Conservation (phyloP, 1,140 invertebrate species). For the Anagrus nilaparvatae region DNA sequence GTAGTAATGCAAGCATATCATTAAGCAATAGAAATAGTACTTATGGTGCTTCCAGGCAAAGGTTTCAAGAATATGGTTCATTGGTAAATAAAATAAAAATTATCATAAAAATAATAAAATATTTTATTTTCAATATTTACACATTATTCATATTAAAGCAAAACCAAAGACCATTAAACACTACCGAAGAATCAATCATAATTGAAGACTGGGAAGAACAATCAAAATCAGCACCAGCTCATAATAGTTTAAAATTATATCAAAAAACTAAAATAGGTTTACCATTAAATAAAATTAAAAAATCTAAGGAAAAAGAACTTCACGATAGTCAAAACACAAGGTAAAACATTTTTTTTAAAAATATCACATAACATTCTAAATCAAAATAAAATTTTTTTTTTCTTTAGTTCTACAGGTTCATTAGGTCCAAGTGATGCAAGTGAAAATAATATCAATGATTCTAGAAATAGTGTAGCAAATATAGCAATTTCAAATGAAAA, state of each 20-base stretch:
- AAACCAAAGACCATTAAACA: slow-evolving; percentile 44
- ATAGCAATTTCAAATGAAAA: slow-evolving; percentile 42
- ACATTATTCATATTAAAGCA: slow-evolving; percentile 20
- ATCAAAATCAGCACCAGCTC: slow-evolving; percentile 48
- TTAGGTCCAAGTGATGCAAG: slow-evolving; percentile 29
- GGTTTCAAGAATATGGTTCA: slow-evolving; percentile 40
- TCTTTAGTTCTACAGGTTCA: slow-evolving; percentile 28
- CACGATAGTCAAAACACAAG: slow-evolving; percentile 28
- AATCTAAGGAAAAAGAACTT: slow-evolving; percentile 31
- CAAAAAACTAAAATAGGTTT: slow-evolving; percentile 28
- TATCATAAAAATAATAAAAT: background rate
- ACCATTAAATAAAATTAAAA: slow-evolving; percentile 23
- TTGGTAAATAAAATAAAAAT: slow-evolving; percentile 29
- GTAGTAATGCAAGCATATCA: slow-evolving; percentile 55
- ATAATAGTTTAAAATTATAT: slow-evolving; percentile 38
- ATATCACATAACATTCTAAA: background rate
- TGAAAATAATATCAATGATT: no score
- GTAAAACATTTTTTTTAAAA: slow-evolving; percentile 14
- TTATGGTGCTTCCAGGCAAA: slow-evolving; percentile 38
- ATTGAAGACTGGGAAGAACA: slow-evolving; percentile 49
- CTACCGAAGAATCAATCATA: slow-evolving; percentile 37
- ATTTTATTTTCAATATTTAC: slow-evolving; percentile 9
- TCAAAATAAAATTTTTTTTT: slow-evolving; percentile 7
- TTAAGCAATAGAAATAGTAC: slow-evolving; percentile 44
- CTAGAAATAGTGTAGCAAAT: slow-evolving; percentile 35